These are phyloP conservation scores for Ptychochromis oligacanthus DNA, from an alignment of 2,113 vertebrate genomes.

Conservation along the genomic window DNA sequence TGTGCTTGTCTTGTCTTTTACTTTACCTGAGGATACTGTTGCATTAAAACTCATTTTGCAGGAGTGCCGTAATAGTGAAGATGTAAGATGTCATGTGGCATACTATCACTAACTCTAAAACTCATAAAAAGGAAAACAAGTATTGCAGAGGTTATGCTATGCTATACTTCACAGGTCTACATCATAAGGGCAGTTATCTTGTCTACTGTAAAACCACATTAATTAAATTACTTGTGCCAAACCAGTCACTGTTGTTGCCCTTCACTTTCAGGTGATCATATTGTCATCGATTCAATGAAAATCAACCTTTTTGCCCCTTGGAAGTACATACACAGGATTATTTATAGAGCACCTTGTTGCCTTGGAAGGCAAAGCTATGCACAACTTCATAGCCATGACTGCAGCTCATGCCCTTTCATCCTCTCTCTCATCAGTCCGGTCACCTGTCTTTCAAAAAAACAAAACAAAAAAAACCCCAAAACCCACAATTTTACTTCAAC, in stretches of 20 bases:
- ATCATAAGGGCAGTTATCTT: neutral
- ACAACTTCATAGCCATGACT: neutral
- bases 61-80: neutral
- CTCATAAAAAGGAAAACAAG: neutral
- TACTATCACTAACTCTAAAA: neutral
- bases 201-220: neutral
- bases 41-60: neutral
- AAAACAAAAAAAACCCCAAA: too few relatives aligned
- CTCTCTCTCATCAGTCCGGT: neutral
- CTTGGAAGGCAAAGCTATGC: neutral
- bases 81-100: too few relatives aligned
- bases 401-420: neutral
- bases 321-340: neutral
- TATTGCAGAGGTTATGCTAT: neutral
- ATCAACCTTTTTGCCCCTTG: slow-evolving; percentile 27
- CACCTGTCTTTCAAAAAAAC: neutral
- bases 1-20: neutral
- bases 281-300: slow-evolving; percentile 48
- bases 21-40: neutral
- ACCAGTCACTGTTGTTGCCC: slow-evolving; percentile 7
- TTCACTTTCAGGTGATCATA: slow-evolving; percentile 35
- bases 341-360: slow-evolving; percentile 24
- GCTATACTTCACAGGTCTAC: neutral
- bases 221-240: slow-evolving; percentile 6
- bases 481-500: neutral